Conservation (phyloP, 2,888 invertebrate genomes). For the Oligia strigilis region DNA sequence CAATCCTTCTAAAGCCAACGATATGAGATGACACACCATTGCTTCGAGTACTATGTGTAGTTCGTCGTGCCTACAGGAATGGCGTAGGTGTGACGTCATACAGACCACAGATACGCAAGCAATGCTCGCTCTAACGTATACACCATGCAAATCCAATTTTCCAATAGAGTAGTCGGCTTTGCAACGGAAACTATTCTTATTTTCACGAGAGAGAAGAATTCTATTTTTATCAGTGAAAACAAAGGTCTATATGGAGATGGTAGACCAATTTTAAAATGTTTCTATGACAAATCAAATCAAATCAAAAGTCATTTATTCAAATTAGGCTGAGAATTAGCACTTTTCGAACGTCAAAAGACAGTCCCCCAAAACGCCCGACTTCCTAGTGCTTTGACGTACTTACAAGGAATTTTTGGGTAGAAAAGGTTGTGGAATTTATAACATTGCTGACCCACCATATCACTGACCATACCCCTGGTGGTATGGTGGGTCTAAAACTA, state of each 20-base stretch:
- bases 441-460: no score
- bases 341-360: background rate
- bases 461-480: no score
- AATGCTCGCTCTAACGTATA: conserved; percentile 38
- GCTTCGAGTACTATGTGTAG: background rate
- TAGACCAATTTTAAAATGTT: background rate
- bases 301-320: background rate
- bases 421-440: no score
- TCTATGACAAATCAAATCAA: background rate
- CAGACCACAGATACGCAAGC: conserved; percentile 41
- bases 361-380: background rate
- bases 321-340: background rate
- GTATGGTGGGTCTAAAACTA: no score
- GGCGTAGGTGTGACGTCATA: conserved; percentile 36
- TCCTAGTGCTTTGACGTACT: background rate
- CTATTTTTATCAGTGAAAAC: conserved; percentile 19
- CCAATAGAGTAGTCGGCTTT: conserved; percentile 50
- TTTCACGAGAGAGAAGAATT: conserved; percentile 25
- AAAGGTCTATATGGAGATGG: background rate
- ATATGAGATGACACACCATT: background rate
- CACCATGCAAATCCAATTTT: conserved; percentile 58
- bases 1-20: background rate
- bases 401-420: no score
- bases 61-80: background rate
- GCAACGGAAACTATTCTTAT: conserved; percentile 37